Base-by-base conservation (phyloP, 1,140 invertebrate species). In the Polypedilum vanderplanki region DNA sequence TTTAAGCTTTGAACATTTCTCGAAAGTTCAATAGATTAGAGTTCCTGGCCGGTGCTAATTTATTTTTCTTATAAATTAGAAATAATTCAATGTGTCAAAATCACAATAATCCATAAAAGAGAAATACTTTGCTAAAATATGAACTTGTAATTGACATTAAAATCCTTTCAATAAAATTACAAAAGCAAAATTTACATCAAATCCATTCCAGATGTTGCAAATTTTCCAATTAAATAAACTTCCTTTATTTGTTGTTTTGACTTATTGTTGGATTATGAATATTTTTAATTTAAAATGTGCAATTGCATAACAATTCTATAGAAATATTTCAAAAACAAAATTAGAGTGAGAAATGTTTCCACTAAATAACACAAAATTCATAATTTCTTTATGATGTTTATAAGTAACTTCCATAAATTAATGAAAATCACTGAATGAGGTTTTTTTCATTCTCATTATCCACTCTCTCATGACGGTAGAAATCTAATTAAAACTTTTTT, bases 401-500 rank as follows among this genome's bases (percentile, higher is more conserved):
- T n/a, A n/a, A n/a, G n/a, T 10, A 20, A 70, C 65, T 20, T 33
- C 24, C 3, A 20, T 18, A 70, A 70, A 20, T 22, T 18, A 20
- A 70, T 20, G 7, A 70, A 70, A 70, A 9, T 18, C 15, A 9
- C 10, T 10, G 5, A 70, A 5, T 18, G 18, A 18, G 17, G 17
- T 70, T 70, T 20, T 20, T 20, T 3, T 70, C 17, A 7, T 20
- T 10, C 65, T 20, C 65, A n/a, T n/a, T n/a, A n/a, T n/a, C n/a
- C n/a, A n/a, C n/a, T n/a, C n/a, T n/a, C n/a, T n/a, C n/a, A n/a
- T n/a, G 20, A 70, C 9, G 9, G 15, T 70, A 17, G 5, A 70
- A 70, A 70, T 22, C 65, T 70, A 70, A 70, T 70, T 70, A 70
- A 70, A 70, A 70, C 17, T 33, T 33, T 70, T 70, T 70, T 70